phyloP scores from a whole-genome alignment of 2,113 vertebrate genomes.

The Lamprologus speciosus region DNA sequence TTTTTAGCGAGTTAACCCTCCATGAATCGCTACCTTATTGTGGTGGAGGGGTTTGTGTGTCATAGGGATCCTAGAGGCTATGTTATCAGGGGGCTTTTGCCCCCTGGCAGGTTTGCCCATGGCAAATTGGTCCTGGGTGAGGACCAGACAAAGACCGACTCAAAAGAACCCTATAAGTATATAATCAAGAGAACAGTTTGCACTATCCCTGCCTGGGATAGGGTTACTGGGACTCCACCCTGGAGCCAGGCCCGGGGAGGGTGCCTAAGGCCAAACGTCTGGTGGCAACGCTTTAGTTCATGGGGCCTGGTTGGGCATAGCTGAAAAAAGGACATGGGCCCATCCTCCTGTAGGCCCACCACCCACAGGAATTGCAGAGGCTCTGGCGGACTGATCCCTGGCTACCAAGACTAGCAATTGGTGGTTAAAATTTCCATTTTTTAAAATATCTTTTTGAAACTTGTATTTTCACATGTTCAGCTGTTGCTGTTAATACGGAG shows the following conservation, averaged over 20 bases:
- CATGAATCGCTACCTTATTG: neutral
- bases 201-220: neutral
- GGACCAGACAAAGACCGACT: neutral
- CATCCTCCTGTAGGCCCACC: neutral
- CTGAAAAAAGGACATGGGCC: neutral
- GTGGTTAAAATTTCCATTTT: neutral
- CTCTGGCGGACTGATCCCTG: neutral
- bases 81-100: neutral
- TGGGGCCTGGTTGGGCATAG: neutral
- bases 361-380: neutral
- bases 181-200: neutral
- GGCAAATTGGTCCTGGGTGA: neutral
- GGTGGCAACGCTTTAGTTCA: neutral
- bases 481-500: neutral
- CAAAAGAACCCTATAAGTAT: neutral
- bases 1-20: neutral
- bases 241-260: neutral
- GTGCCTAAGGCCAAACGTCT: neutral
- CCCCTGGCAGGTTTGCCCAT: neutral
- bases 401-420: neutral
- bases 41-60: neutral
- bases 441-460: neutral
- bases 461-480: neutral
- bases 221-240: neutral
- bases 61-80: neutral